These are phyloP conservation scores for Chanos chanos DNA, from an alignment of 2,797 vertebrate genomes.

Conservation along the genomic window DNA sequence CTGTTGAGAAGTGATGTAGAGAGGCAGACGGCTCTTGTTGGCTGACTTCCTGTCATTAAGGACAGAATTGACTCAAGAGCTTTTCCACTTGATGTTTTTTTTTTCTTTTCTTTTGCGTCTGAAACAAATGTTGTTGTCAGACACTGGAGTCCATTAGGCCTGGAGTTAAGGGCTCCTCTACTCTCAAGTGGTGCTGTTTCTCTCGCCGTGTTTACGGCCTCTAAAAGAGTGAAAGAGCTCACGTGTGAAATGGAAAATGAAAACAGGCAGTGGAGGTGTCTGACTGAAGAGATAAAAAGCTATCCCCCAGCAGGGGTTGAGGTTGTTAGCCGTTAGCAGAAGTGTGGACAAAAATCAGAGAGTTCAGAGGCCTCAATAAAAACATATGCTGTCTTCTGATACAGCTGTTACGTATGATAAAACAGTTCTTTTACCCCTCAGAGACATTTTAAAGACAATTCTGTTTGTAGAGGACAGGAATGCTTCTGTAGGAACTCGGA, in stretches of 20 bases:
- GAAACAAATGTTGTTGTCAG: conserved; percentile 43
- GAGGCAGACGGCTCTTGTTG: too few species aligned
- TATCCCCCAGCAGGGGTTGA: conserved; percentile 33
- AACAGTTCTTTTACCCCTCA: too few species aligned
- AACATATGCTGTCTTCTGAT: neutral
- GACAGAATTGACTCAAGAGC: too few species aligned
- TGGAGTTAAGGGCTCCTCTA: conserved; percentile 38
- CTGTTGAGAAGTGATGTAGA: too few species aligned
- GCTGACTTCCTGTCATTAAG: too few species aligned
- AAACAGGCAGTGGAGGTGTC: conserved; percentile 47
- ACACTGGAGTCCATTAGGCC: conserved; percentile 50
- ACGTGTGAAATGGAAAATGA: conserved; percentile 52
- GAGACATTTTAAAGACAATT: too few species aligned
- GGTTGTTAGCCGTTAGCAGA: conserved; percentile 23
- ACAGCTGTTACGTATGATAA: too few species aligned
- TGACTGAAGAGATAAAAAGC: conserved; percentile 44
- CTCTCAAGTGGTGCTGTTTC: conserved; percentile 52
- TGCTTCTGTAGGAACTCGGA: too few species aligned
- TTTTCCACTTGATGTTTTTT: too few species aligned
- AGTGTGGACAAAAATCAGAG: conserved; percentile 33
- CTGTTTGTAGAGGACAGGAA: too few species aligned
- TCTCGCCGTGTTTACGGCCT: conserved; percentile 58
- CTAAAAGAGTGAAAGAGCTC: conserved; percentile 50
- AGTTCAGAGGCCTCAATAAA: conserved; percentile 45
- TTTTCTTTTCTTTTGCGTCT: too few species aligned